These are phyloP conservation scores for Chondrilla cf. caribensis DNA, from an alignment of 37 sponge, comb jelly and placozoan genomes.

Conservation along the genomic window DNA sequence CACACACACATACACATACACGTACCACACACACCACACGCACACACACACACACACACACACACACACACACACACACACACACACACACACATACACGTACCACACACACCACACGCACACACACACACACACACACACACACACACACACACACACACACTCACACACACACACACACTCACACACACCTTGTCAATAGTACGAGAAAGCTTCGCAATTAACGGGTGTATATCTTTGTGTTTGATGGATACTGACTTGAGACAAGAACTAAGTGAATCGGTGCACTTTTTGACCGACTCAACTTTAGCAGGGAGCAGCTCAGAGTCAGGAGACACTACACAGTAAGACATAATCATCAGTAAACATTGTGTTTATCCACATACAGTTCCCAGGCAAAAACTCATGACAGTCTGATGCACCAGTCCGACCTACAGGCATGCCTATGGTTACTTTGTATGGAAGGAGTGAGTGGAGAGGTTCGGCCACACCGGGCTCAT, in stretches of 20 bases:
- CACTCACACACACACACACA: not conserved
- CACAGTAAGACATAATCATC: not conserved
- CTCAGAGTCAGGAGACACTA: slow-evolving; percentile 14
- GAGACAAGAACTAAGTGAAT: slow-evolving; percentile 10
- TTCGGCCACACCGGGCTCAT: no score
- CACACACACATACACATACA: not conserved
- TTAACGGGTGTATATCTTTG: slow-evolving; percentile 74
- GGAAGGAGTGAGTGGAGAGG: no score
- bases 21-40: no score
- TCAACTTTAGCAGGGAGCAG: slow-evolving; percentile 20
- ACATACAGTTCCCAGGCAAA: no score
- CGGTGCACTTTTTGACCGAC: slow-evolving; percentile 19
- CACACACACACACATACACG: slow-evolving; percentile 31
- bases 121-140: not conserved
- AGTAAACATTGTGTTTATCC: no score
- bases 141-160: no score
- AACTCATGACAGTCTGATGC: no score
- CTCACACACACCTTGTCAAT: slow-evolving; percentile 74
- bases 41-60: no score
- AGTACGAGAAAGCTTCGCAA: slow-evolving; percentile 66
- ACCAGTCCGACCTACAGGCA: no score
- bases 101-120: not conserved
- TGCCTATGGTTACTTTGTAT: no score
- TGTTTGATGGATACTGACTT: slow-evolving; percentile 56
- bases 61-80: not conserved